Base-by-base conservation (phyloP, 2,113 vertebrate genomes). In the Phylloscopus trochiloides region DNA sequence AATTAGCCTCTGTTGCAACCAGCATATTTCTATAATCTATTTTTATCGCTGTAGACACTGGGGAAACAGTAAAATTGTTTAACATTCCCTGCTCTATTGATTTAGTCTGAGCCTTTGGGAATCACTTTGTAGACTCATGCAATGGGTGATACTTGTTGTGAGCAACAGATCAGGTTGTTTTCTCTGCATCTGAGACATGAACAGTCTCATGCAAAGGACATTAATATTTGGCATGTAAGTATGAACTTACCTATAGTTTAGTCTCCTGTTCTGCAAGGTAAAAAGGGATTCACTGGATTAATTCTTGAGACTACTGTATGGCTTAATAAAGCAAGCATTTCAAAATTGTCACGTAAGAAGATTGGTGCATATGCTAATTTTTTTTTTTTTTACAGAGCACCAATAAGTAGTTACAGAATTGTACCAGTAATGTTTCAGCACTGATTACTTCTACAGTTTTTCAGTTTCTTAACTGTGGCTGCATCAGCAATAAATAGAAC, bases 51-150 rank as follows among this genome's bases (percentile, higher is more conserved):
- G 65, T 61, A 91, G 88, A 86, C 89, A 38, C 48, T 65, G 65
- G 42, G 76, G 95, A 96, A 97, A 92, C 84, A 95, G 87, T 32
- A 91, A 82, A 91, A 45, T 51, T 79, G 57, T 75, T 90, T 95
- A 86, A 84, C 91, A 78, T 87, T 95, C 89, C 61, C 74, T 85
- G 58, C 26, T 94, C 66, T 94, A 70, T 90, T 93, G 93, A 92
- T 86, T 96, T 83, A 94, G 88, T 28, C 88, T 81, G 55, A 91
- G 72, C 32, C 25, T 87, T 87, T 70, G 91, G 84, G 87, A 96
- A 93, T 50, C 19, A 34, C 38, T 92, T 91, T 66, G 88, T 4
- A 73, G 59, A 76, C 12, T 76, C 66, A 54, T 76, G 61, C 42
- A 72, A 50, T 29, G 75, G 63, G 42, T 63, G 73, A 81, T 71